These are phyloP conservation scores for Gymnogyps californianus DNA, from an alignment of 2,113 vertebrate species.

Conservation along the genomic window DNA sequence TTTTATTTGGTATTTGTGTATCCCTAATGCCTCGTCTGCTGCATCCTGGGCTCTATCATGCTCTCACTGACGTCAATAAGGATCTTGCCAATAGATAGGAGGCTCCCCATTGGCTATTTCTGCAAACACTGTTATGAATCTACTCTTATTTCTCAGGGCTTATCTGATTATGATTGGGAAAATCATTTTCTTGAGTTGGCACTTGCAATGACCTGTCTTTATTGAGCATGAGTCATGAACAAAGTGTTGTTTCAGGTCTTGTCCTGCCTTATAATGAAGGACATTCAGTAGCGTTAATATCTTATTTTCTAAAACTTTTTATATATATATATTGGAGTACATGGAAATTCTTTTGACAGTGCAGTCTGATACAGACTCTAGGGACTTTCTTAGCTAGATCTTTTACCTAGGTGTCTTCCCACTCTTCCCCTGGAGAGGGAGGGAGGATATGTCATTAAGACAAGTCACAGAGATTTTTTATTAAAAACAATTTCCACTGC, in stretches of 20 bases:
- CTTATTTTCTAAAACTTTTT: not conserved
- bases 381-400: not conserved
- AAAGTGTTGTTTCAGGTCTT: not conserved
- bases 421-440: not conserved
- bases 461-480: constrained; percentile 33
- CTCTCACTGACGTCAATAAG: not conserved
- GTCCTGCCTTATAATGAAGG: not conserved
- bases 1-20: constrained; percentile 57
- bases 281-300: not conserved
- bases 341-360: constrained; percentile 32
- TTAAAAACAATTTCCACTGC: constrained; percentile 26
- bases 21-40: not conserved
- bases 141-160: not conserved
- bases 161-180: constrained; percentile 31
- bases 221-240: not conserved
- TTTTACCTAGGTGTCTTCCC: constrained; percentile 18
- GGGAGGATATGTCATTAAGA: constrained; percentile 18
- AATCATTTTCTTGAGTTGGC: not conserved
- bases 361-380: not conserved
- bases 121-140: not conserved
- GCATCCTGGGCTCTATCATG: not conserved
- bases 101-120: constrained; percentile 15
- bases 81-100: not conserved
- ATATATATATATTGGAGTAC: not conserved
- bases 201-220: not conserved